Evolutionary conservation across 2,113 vertebrate species (phyloP), one percentile per base, ranked within the genome.

Genomic region (Notiomystis cincta): DNA sequence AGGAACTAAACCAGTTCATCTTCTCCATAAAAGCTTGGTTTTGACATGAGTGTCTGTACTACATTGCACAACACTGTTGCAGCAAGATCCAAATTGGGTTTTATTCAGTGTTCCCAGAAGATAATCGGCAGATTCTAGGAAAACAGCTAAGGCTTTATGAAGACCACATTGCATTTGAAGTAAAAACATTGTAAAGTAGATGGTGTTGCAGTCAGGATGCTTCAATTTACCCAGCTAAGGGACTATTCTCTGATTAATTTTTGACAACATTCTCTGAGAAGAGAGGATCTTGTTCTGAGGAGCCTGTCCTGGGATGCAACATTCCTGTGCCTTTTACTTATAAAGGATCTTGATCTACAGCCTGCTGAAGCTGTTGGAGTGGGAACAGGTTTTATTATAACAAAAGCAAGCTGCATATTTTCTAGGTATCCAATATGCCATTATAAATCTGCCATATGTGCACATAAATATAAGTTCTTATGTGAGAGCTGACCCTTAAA

Each of bases 41-140:
- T 93, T 90, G 82, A 87, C 61, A 79, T 56, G 72, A 69, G 64
- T 86, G 35, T 86, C 66, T 61, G n/a, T 66, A 30, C 80, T 48
- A 4, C 71, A 47, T 78, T 90, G 88, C 66, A 85, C 77, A 93
- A 71, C 88, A 89, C 28, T 51, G 21, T 70, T 89, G 69, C 51
- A 53, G 53, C 4, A 11, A 88, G 93, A 64, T 94, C 64, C 76
- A 94, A 56, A 89, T 38, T 89, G 60, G 40, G 47, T 81, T 93
- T 93, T 70, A 75, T 61, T 96, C 40, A 53, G 37, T 86, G 57
- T 90, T 96, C 60, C 79, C 90, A 95, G 88, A 71, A 96, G 90
- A 87, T 87, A 81, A 77, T 83, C 56, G 89, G 77, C 78, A 75
- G 75, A 57, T 83, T 81, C 24, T n/a, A 67, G 67, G 65, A 88